Evolutionary conservation across 1,140 invertebrate species (phyloP).

Genomic region (Oscheius sp.): DNA sequence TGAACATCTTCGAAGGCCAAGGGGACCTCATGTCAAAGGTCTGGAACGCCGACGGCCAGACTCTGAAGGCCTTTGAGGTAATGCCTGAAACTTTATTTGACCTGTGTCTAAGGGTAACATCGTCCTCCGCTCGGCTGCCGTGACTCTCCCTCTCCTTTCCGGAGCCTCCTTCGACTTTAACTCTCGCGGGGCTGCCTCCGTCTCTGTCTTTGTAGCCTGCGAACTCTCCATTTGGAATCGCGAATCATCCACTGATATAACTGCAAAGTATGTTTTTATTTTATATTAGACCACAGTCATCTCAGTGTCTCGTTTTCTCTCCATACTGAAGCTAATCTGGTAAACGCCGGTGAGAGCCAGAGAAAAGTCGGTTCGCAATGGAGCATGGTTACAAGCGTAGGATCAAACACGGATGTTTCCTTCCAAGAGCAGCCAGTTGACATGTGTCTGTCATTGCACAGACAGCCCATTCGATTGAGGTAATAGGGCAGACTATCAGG

Average conservation of each 20-base stretch:
- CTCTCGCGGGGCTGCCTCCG: slow-evolving; percentile 3
- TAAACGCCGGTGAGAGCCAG: background rate
- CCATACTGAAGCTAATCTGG: background rate
- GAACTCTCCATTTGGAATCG: slow-evolving; percentile 6
- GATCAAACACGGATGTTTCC: background rate
- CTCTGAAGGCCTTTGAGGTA: slow-evolving; percentile 11
- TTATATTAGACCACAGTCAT: background rate
- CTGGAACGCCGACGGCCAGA: slow-evolving; percentile 17
- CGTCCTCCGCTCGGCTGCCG: background rate
- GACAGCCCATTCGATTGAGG: background rate
- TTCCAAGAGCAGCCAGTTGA: background rate
- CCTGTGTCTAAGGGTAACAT: background rate
- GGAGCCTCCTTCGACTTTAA: slow-evolving; percentile 3
- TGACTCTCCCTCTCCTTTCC: slow-evolving; percentile 4
- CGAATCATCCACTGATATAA: background rate
- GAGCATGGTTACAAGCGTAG: background rate
- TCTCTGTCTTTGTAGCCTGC: background rate
- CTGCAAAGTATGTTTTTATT: slow-evolving; percentile 1
- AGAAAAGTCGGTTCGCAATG: background rate
- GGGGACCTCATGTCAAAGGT: background rate
- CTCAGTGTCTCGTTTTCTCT: background rate
- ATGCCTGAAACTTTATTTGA: background rate
- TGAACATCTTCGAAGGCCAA: slow-evolving; percentile 5
- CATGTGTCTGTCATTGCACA: background rate
- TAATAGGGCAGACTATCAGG: background rate